Conservation (phyloP, 1,140 invertebrate species). For the Papilio helenus region DNA sequence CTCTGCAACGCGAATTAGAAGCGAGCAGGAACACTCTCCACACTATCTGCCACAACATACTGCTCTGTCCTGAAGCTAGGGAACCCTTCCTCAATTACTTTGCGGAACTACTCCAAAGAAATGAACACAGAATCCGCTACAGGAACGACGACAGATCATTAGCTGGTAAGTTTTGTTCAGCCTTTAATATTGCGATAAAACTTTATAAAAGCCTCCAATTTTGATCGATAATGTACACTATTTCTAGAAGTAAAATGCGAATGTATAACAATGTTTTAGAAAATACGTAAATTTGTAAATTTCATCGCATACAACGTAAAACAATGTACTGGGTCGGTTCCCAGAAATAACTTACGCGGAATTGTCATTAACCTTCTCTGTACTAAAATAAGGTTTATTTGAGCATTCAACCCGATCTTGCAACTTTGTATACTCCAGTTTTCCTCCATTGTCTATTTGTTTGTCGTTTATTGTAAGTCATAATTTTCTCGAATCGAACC, state of each 20-base stretch:
- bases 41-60: slow-evolving; percentile 91
- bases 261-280: background rate
- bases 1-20: slow-evolving; percentile 89
- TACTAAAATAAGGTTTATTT: slow-evolving; percentile 22
- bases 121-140: slow-evolving; percentile 94
- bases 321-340: slow-evolving; percentile 28
- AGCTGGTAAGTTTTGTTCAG: slow-evolving; percentile 82
- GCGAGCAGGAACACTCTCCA: slow-evolving; percentile 88
- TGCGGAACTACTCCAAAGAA: slow-evolving; percentile 88
- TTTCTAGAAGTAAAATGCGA: background rate
- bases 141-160: slow-evolving; percentile 93
- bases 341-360: slow-evolving; percentile 17
- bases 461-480: background rate
- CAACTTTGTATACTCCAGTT: background rate
- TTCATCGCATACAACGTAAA: slow-evolving; percentile 17
- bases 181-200: too few relatives aligned
- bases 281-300: slow-evolving; percentile 15
- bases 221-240: too few relatives aligned
- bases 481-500: background rate
- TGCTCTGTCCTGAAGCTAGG: slow-evolving; percentile 90
- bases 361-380: slow-evolving; percentile 14
- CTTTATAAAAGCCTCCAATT: too few relatives aligned
- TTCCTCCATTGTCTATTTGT: slow-evolving; percentile 1
- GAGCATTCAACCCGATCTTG: slow-evolving; percentile 14
- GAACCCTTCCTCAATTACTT: slow-evolving; percentile 91